phyloP scores from a whole-genome alignment of 2,888 invertebrate species.

The Argynnis bischoffii region DNA sequence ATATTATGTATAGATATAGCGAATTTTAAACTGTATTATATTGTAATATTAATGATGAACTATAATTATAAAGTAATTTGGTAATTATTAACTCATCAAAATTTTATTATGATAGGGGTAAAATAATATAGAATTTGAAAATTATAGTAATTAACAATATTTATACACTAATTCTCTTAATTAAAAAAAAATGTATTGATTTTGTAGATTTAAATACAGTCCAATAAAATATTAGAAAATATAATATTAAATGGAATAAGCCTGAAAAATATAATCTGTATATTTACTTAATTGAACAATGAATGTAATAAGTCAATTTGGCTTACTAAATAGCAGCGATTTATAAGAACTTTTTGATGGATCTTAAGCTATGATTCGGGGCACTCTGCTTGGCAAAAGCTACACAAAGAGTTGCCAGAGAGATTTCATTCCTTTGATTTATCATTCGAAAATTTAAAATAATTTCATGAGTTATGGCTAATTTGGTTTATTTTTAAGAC shows the following conservation, averaged over 20 bases:
- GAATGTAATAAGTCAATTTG: conserved; percentile 24
- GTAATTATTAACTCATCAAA: too few species aligned
- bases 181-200: too few species aligned
- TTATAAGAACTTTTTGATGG: conserved; percentile 48
- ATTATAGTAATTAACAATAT: too few species aligned
- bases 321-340: conserved; percentile 22
- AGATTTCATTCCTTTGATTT: conserved; percentile 42
- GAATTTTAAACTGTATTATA: too few species aligned
- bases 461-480: conserved; percentile 24
- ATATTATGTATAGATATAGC: too few species aligned
- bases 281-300: neutral
- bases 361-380: conserved; percentile 51
- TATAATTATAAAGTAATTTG: too few species aligned
- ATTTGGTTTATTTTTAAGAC: neutral
- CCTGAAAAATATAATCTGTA: neutral
- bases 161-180: too few species aligned
- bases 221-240: neutral
- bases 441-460: conserved; percentile 41
- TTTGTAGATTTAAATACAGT: too few species aligned
- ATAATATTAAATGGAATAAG: neutral
- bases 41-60: too few species aligned
- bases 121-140: too few species aligned
- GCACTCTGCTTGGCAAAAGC: conserved; percentile 50
- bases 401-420: conserved; percentile 41
- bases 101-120: too few species aligned